Evolutionary conservation across 2,113 vertebrate species (phyloP).

Genomic region (Pithys albifrons): DNA sequence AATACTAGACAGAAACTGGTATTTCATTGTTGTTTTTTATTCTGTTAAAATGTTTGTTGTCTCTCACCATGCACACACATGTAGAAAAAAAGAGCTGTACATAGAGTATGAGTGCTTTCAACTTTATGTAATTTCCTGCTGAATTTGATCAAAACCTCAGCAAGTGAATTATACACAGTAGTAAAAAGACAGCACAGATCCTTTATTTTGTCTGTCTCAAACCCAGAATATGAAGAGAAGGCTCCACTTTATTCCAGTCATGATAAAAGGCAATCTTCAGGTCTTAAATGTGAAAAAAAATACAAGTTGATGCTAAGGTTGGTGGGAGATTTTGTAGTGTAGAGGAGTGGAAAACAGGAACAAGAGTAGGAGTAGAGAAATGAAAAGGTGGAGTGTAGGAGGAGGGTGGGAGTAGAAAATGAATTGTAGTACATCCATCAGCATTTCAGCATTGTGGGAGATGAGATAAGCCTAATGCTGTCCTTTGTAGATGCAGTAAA

Average conservation of each 20-base stretch:
- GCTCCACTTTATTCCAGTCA: neutral
- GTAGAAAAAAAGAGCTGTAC: neutral
- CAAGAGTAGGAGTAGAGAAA: slow-evolving; percentile 62
- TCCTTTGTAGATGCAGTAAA: slow-evolving; percentile 15
- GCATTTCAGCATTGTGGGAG: slow-evolving; percentile 46
- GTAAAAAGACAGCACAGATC: slow-evolving; percentile 28
- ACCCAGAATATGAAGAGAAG: slow-evolving; percentile 18
- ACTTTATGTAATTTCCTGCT: neutral
- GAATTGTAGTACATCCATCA: slow-evolving; percentile 61
- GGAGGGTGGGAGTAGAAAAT: slow-evolving; percentile 60
- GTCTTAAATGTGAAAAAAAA: slow-evolving; percentile 10
- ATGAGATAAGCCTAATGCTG: slow-evolving; percentile 52
- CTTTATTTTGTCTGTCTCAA: slow-evolving; percentile 53
- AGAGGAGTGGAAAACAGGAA: slow-evolving; percentile 49
- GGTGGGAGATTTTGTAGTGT: slow-evolving; percentile 30
- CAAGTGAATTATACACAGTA: slow-evolving; percentile 3
- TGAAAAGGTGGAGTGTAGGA: slow-evolving; percentile 67
- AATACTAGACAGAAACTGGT: neutral
- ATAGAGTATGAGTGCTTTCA: neutral
- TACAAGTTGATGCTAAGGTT: neutral
- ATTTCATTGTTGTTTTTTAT: neutral
- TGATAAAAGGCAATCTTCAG: slow-evolving; percentile 49
- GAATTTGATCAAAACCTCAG: slow-evolving; percentile 48
- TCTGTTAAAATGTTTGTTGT: neutral
- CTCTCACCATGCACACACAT: neutral